Base-by-base conservation (phyloP, 1,140 invertebrate species). In the Druon quercuslanigerum region DNA sequence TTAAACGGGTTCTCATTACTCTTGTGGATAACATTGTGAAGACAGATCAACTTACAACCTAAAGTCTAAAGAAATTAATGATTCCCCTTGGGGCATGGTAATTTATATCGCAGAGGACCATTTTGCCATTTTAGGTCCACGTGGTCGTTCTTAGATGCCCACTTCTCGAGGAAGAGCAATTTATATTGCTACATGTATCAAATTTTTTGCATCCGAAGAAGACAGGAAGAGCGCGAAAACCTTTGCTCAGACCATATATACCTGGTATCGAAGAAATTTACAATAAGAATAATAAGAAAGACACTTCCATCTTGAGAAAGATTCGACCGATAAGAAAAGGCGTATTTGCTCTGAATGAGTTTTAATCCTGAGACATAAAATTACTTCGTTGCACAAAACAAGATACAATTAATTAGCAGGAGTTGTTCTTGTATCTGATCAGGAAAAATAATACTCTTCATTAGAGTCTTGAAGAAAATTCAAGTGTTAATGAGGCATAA, bases 11-110 rank as follows among this genome's bases (percentile, higher is more conserved):
- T 33, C 25, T 66, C 57, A 66, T 66, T 25, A 25, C 25, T 66
- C 57, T 66, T 66, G 57, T 66, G n/a, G 57, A 66, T 66, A 33
- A 66, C 25, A 33, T 66, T 66, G 20, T 33, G 25, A 20, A 33
- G 20, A 66, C 57, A 40, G 25, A 33, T 33, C 25, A 33, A 33
- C 25, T 33, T 40, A 20, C 20, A 33, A 20, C 13, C 40, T 66
- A 66, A 25, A 14, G 14, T 14, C 16, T 60, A 16, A 40, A 66
- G 57, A 66, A 66, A 66, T 14, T 66, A 40, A 66, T 66, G 57
- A 66, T 33, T 25, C n/a, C 40, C 12, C 25, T 14, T 66, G 19
- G 57, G 12, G 20, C 40, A 13, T 60, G 20, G 12, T 25, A 25
- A 60, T 13, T 19, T 17, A 56, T 17, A 17, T 16, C 5, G 0